Evolutionary conservation across 2,888 invertebrate genomes (phyloP).

Genomic region (Dasysyrphus albostriatus): DNA sequence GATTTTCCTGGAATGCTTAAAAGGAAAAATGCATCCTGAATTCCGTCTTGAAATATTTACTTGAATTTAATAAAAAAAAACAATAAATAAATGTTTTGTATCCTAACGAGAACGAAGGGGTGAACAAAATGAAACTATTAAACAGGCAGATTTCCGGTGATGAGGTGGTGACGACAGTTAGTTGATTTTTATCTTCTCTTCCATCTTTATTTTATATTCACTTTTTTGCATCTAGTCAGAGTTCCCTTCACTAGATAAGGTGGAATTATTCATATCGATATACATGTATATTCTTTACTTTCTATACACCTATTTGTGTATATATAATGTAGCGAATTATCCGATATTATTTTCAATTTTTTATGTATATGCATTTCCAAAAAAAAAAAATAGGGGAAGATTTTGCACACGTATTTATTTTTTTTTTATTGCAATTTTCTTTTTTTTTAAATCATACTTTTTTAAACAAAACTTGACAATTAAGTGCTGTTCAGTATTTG

Average conservation of each 20-base stretch:
- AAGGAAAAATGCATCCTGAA: not conserved
- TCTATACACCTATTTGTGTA: not conserved
- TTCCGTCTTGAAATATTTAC: not conserved
- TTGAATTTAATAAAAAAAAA: not conserved
- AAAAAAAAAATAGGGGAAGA: not conserved
- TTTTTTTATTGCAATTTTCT: not conserved
- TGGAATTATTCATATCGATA: not conserved
- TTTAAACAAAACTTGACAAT: slow-evolving; percentile 14
- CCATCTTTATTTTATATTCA: not conserved
- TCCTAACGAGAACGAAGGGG: not conserved
- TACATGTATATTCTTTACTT: not conserved
- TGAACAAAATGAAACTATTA: not conserved
- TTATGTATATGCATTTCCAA: not conserved
- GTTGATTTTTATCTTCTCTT: not conserved
- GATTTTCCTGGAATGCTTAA: not conserved
- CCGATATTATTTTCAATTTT: not conserved
- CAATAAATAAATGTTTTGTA: not conserved
- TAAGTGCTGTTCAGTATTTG: slow-evolving; percentile 23
- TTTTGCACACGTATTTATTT: slow-evolving; percentile 5
- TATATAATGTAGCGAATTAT: not conserved
- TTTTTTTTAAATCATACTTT: slow-evolving; percentile 18
- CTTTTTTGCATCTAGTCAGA: not conserved
- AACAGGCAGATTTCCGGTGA: slow-evolving; percentile 10
- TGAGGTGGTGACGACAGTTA: slow-evolving; percentile 4
- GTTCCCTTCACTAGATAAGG: slow-evolving; percentile 7